These are phyloP conservation scores for Phallusia fumigata DNA, from an alignment of 23 tunicate genomes.

Conservation along the genomic window DNA sequence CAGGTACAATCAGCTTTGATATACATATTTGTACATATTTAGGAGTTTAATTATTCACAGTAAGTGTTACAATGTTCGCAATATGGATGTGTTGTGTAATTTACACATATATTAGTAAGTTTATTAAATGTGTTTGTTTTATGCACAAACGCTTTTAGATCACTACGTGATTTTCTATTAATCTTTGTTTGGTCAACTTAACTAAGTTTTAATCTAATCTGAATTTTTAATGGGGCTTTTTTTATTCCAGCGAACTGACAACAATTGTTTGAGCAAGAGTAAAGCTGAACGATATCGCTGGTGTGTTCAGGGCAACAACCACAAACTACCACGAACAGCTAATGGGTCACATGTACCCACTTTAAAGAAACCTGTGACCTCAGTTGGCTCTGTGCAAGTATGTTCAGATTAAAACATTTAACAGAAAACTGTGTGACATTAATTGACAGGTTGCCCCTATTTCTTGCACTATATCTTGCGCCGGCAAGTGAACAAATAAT, in stretches of 20 bases:
- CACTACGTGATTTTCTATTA: too few relatives aligned
- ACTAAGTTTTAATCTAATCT: neutral
- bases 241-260: slow-evolving; percentile 67
- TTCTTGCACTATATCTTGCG: too few relatives aligned
- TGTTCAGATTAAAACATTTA: neutral
- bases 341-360: slow-evolving; percentile 30
- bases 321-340: slow-evolving; percentile 8
- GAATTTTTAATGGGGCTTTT: neutral
- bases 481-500: too few relatives aligned
- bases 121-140: too few relatives aligned
- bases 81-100: too few relatives aligned
- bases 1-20: slow-evolving; percentile 85
- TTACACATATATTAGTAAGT: too few relatives aligned
- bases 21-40: too few relatives aligned
- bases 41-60: too few relatives aligned
- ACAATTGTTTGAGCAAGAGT: slow-evolving; percentile 93
- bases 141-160: too few relatives aligned
- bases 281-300: slow-evolving; percentile 92
- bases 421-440: neutral
- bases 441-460: neutral
- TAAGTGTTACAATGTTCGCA: too few relatives aligned
- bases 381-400: slow-evolving; percentile 35
- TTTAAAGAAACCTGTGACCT: slow-evolving; percentile 43
- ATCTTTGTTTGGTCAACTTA: neutral
- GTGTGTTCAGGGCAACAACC: slow-evolving; percentile 66